phyloP scores from a whole-genome alignment of 2,888 invertebrate genomes.

The Carabus problematicus region DNA sequence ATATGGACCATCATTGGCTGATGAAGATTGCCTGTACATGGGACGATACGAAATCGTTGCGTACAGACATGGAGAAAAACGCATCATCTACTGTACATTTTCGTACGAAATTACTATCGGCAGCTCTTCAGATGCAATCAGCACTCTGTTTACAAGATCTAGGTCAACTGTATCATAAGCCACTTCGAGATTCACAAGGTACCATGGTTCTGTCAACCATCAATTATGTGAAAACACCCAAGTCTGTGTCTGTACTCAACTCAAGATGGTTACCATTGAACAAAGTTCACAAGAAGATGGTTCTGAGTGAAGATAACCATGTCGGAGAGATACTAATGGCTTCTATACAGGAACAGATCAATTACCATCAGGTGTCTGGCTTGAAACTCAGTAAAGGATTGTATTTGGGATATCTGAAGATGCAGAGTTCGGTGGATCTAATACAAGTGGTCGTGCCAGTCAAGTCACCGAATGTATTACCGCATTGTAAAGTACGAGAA shows the following conservation, averaged over 20 bases:
- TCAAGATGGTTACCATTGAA: slow-evolving; percentile 91
- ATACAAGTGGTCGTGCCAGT: slow-evolving; percentile 92
- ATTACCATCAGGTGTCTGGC: slow-evolving; percentile 80
- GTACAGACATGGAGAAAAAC: slow-evolving; percentile 95
- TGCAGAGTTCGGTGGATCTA: slow-evolving; percentile 94
- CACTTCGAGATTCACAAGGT: slow-evolving; percentile 86
- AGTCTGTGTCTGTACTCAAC: slow-evolving; percentile 87
- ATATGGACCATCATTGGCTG: slow-evolving; percentile 96
- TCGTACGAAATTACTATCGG: slow-evolving; percentile 88
- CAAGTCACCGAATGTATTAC: slow-evolving; percentile 92
- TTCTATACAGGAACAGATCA: slow-evolving; percentile 81
- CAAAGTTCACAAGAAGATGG: slow-evolving; percentile 81
- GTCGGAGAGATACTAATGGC: slow-evolving; percentile 86
- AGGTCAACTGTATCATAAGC: slow-evolving; percentile 93
- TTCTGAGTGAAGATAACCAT: slow-evolving; percentile 75
- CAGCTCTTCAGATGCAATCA: slow-evolving; percentile 92
- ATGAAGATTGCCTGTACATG: slow-evolving; percentile 98
- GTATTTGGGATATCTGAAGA: slow-evolving; percentile 94
- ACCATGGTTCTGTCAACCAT: slow-evolving; percentile 90
- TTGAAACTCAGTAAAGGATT: slow-evolving; percentile 85
- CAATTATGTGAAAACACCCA: slow-evolving; percentile 80
- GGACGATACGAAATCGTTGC: slow-evolving; percentile 92
- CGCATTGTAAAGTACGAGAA: slow-evolving; percentile 90
- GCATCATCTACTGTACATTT: slow-evolving; percentile 91
- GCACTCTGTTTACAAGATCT: slow-evolving; percentile 91